Conservation (phyloP, 2,888 invertebrate genomes). For the Aspidiotus rigidus region DNA sequence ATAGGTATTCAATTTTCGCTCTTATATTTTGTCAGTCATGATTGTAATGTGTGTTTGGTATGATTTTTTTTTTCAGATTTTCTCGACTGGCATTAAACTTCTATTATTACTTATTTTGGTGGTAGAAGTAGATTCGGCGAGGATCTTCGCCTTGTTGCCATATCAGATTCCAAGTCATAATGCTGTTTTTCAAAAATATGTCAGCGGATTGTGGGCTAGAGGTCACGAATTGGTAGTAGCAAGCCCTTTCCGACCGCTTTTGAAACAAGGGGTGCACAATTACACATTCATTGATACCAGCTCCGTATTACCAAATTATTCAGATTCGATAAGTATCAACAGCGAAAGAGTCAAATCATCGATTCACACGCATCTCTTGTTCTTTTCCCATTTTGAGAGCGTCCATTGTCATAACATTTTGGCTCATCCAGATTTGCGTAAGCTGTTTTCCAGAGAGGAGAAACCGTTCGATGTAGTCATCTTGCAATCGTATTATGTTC, state of each 20-base stretch:
- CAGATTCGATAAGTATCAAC: neutral
- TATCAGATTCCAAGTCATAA: neutral
- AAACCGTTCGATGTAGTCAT: neutral
- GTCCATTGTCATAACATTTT: neutral
- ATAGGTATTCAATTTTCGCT: no score
- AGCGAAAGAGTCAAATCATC: neutral
- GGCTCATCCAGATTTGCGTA: neutral
- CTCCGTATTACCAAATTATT: neutral
- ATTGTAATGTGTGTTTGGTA: no score
- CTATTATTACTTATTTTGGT: neutral
- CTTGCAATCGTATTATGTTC: neutral
- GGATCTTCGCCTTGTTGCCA: neutral
- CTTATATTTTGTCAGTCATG: no score
- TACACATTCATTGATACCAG: neutral
- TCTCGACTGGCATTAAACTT: no score
- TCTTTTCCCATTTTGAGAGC: neutral
- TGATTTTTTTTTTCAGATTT: no score
- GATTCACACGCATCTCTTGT: neutral
- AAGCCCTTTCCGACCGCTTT: neutral
- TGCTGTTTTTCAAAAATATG: neutral
- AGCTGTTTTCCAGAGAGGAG: neutral
- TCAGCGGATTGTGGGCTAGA: neutral
- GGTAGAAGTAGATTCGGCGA: neutral
- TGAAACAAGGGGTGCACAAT: neutral
- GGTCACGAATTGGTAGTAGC: neutral